Percentiles rank a stretch among this genome's conserved stretches.
These are phyloP conservation scores for Oophaga sylvatica DNA, from an alignment of 2,797 vertebrate genomes.

Conservation along the genomic window DNA sequence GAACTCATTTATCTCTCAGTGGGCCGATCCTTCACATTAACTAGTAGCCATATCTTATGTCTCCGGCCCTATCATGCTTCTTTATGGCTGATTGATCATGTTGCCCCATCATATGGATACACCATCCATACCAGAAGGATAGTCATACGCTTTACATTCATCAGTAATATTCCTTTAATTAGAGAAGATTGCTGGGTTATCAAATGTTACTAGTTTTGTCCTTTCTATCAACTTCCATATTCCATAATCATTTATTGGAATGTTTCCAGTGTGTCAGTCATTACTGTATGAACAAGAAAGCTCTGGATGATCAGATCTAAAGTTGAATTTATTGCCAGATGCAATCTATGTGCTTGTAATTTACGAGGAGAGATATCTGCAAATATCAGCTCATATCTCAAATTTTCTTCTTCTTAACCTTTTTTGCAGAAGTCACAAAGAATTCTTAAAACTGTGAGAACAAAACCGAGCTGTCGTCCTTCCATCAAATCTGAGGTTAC, in stretches of 20 bases:
- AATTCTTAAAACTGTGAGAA: slow-evolving; percentile 30
- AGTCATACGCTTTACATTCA: not conserved
- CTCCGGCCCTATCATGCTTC: not conserved
- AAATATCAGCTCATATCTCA: not conserved
- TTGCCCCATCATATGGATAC: not conserved
- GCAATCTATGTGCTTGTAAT: not conserved
- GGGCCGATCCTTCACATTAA: slow-evolving; percentile 16
- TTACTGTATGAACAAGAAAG: not conserved
- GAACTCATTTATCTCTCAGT: slow-evolving; percentile 32
- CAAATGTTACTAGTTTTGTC: too few relatives aligned
- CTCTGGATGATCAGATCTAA: not conserved
- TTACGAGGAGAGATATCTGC: not conserved
- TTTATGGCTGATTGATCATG: not conserved
- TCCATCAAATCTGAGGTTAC: slow-evolving; percentile 9
- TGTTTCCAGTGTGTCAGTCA: not conserved
- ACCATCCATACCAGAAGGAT: not conserved
- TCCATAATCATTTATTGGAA: not conserved
- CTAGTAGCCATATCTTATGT: not conserved
- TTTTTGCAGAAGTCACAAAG: not conserved
- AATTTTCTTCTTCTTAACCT: not conserved
- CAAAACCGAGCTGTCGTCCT: slow-evolving; percentile 14
- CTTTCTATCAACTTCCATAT: too few relatives aligned
- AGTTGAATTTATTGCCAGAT: too few relatives aligned
- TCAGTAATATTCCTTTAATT: not conserved
- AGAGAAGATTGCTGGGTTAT: too few relatives aligned